Evolutionary conservation across 2,888 invertebrate species (phyloP).

Genomic region (Xestia xanthographa): DNA sequence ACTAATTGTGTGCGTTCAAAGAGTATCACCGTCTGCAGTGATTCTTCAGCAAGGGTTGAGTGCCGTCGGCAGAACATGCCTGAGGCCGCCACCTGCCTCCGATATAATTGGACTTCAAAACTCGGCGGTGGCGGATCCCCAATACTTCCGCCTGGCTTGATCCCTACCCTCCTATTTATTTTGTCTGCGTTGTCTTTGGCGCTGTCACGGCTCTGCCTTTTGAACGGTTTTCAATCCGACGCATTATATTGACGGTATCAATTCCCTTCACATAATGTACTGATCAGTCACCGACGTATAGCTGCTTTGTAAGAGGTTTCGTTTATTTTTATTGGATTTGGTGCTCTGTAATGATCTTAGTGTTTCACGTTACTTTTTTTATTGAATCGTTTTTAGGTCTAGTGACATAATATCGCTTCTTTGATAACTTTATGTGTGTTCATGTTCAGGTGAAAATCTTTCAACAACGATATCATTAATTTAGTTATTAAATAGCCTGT

Average conservation of each 20-base stretch:
- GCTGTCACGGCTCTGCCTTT: constrained; percentile 86
- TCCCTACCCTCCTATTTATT: constrained; percentile 87
- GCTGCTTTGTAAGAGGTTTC: constrained; percentile 30
- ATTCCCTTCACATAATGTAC: constrained; percentile 81
- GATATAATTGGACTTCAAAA: constrained; percentile 91
- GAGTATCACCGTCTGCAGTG: constrained; percentile 43
- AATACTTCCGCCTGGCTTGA: constrained; percentile 88
- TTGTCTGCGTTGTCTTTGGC: constrained; percentile 88
- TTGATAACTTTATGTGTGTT: neutral
- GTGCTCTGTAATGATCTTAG: constrained; percentile 28
- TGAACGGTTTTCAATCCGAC: constrained; percentile 85
- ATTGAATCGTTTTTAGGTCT: neutral
- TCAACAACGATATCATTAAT: neutral
- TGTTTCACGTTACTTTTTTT: neutral
- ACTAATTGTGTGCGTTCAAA: constrained; percentile 58
- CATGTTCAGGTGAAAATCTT: neutral
- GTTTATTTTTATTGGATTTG: constrained; percentile 54
- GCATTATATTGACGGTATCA: constrained; percentile 87
- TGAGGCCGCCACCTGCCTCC: constrained; percentile 81
- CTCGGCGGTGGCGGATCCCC: constrained; percentile 88
- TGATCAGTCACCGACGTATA: constrained; percentile 62
- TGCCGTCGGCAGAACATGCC: constrained; percentile 62
- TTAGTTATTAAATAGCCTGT: neutral
- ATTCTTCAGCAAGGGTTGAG: constrained; percentile 61
- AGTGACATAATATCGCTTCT: neutral